phyloP scores from a whole-genome alignment of 2,113 vertebrate genomes.

The Crotalus horridus region DNA sequence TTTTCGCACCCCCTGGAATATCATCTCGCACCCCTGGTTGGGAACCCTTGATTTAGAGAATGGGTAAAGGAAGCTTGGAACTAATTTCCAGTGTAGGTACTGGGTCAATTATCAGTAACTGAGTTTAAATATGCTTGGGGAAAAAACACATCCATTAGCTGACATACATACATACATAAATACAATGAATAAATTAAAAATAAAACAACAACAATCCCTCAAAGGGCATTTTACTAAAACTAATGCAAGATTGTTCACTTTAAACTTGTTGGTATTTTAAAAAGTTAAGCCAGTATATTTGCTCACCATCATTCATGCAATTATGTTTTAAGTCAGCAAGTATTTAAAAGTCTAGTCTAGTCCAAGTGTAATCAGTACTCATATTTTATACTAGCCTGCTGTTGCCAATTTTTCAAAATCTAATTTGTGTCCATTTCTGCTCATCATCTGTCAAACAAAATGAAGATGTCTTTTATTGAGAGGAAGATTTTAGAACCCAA shows the following conservation, averaged over 20 bases:
- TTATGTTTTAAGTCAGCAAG: not conserved
- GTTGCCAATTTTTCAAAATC: not conserved
- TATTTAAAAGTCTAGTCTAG: not conserved
- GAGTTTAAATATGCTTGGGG: not conserved
- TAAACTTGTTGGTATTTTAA: not conserved
- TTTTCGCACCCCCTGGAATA: too few relatives aligned
- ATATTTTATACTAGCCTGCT: too few relatives aligned
- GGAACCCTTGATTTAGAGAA: not conserved
- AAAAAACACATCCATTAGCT: not conserved
- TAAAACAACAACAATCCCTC: not conserved
- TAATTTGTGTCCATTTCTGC: not conserved
- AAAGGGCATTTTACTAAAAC: not conserved
- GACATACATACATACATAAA: not conserved
- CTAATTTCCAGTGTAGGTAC: not conserved
- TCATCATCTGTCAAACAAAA: not conserved
- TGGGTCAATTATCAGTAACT: not conserved
- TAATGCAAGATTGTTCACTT: not conserved
- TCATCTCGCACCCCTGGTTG: too few relatives aligned
- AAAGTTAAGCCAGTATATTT: not conserved
- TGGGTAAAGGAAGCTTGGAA: not conserved
- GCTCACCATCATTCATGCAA: not conserved
- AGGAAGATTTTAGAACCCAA: not conserved
- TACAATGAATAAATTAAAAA: not conserved
- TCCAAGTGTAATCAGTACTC: not conserved
- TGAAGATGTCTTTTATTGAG: not conserved